These are phyloP conservation scores for Luscinia megarhynchos DNA, from an alignment of 2,797 vertebrate genomes.

Conservation along the genomic window DNA sequence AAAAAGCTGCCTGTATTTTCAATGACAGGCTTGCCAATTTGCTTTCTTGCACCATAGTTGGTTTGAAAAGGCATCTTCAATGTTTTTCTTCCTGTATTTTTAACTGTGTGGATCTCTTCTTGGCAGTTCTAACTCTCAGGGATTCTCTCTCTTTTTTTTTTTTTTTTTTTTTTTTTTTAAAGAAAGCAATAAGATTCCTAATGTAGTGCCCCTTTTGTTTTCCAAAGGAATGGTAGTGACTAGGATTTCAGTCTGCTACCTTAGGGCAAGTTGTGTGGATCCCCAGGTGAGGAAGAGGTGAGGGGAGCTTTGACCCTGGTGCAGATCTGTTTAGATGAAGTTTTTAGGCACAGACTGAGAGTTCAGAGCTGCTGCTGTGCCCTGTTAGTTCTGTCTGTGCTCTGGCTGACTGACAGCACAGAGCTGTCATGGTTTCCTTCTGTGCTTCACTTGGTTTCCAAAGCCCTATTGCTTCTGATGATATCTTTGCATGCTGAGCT, in stretches of 20 bases:
- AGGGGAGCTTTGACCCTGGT: background rate
- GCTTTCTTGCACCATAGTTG: background rate
- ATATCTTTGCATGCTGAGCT: background rate
- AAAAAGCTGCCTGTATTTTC: background rate
- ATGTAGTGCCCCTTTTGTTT: background rate
- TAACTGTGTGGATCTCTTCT: background rate
- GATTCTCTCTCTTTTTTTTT: background rate
- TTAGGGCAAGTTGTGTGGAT: background rate
- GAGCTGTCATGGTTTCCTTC: background rate
- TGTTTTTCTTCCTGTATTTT: background rate
- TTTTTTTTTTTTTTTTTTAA: background rate
- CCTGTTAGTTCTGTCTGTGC: background rate
- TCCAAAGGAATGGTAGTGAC: background rate
- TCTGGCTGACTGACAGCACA: background rate
- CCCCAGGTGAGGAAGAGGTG: background rate
- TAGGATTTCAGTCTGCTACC: background rate
- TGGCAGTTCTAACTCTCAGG: slow-evolving; percentile 27
- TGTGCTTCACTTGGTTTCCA: background rate
- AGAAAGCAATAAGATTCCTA: background rate
- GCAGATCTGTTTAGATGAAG: background rate
- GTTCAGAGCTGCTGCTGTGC: background rate
- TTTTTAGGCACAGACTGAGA: background rate
- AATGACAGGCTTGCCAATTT: background rate
- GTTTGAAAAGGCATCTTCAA: background rate
- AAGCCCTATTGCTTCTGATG: background rate